A percentile compares a stretch with the other conserved stretches of the same genome.
phyloP scores from a whole-genome alignment of 2,888 invertebrate genomes.

The Luperina testacea region DNA sequence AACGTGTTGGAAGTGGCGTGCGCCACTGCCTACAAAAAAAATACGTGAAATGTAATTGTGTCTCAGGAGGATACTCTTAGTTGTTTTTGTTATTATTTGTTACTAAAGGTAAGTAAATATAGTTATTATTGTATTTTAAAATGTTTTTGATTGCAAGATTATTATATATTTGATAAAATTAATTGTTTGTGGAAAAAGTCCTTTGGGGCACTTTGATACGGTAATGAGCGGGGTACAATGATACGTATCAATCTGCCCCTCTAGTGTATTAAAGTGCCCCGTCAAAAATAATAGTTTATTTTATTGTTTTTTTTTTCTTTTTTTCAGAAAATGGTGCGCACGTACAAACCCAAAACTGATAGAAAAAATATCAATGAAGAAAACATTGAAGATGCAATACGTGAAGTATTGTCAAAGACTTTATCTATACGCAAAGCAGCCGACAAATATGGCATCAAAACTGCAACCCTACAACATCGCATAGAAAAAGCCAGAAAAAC shows the following conservation, averaged over 20 bases:
- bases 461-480: not conserved
- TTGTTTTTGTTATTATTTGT: slow-evolving; percentile 41
- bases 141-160: too few relatives aligned
- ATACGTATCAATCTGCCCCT: slow-evolving; percentile 5
- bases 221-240: too few relatives aligned
- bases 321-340: too few relatives aligned
- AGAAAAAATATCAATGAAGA: slow-evolving; percentile 57
- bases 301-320: too few relatives aligned
- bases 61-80: slow-evolving; percentile 45
- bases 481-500: not conserved
- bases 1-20: slow-evolving; percentile 43
- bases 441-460: not conserved
- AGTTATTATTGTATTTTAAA: slow-evolving; percentile 4
- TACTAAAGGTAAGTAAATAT: slow-evolving; percentile 21
- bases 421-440: slow-evolving; percentile 40
- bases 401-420: slow-evolving; percentile 59
- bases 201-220: too few relatives aligned
- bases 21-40: slow-evolving; percentile 52
- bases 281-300: too few relatives aligned
- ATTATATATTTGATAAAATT: too few relatives aligned
- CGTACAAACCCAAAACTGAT: slow-evolving; percentile 40
- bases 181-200: too few relatives aligned
- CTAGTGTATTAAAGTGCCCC: too few relatives aligned
- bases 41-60: slow-evolving; percentile 51
- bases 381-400: slow-evolving; percentile 49